Evolutionary conservation across 2,888 invertebrate species (phyloP).

Genomic region (Deroplatys truncata): DNA sequence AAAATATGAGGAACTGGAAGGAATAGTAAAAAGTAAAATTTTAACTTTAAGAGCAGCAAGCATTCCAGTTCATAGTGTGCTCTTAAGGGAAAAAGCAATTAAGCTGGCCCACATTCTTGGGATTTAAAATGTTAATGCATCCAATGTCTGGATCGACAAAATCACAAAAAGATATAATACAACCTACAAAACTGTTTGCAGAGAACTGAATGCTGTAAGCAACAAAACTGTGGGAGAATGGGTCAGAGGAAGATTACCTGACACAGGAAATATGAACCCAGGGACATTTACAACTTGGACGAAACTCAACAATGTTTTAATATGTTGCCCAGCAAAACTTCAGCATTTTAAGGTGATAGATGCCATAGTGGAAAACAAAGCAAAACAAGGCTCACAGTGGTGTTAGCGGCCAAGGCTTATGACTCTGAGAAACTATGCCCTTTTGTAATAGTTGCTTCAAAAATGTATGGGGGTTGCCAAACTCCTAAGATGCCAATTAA

Average conservation of each 20-base stretch:
- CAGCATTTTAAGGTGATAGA: not conserved
- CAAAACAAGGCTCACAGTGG: not conserved
- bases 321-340: conserved; percentile 3
- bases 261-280: not conserved
- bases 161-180: not conserved
- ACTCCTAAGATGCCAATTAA: conserved; percentile 11
- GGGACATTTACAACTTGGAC: not conserved
- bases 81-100: not conserved
- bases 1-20: too few relatives aligned
- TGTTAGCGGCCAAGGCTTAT: not conserved
- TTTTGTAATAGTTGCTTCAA: conserved; percentile 16
- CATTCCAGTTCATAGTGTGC: not conserved
- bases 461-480: conserved; percentile 5
- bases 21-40: not conserved
- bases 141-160: not conserved
- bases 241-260: not conserved
- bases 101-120: not conserved
- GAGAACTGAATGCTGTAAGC: not conserved
- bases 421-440: conserved; percentile 18
- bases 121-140: not conserved
- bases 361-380: conserved; percentile 1
- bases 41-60: not conserved
- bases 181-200: not conserved
- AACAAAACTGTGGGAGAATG: not conserved
- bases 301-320: not conserved